These are phyloP conservation scores for Callorhinus ursinus DNA, from an alignment of 2,113 vertebrate species.

Conservation along the genomic window DNA sequence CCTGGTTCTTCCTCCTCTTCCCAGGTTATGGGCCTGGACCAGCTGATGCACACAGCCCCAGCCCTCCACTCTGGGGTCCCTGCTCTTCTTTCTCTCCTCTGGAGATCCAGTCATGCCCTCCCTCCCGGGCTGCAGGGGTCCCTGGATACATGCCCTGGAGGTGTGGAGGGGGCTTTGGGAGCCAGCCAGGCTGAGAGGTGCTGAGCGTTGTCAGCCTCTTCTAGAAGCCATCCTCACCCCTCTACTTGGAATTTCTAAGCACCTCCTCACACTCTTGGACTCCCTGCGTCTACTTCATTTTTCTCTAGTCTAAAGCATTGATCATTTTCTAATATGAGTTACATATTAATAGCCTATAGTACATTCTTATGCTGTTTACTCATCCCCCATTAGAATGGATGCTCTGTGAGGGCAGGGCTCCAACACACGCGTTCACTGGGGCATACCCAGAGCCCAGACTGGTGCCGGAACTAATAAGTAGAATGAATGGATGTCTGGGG, in stretches of 20 bases:
- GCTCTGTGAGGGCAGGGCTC: neutral
- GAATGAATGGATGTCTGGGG: neutral
- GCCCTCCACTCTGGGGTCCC: neutral
- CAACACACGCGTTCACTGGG: neutral
- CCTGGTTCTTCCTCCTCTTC: neutral
- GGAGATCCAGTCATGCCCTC: neutral
- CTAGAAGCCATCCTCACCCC: neutral
- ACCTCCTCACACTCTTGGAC: neutral
- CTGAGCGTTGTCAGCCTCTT: neutral
- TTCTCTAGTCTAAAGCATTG: neutral
- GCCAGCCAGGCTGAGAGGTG: neutral
- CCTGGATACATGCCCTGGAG: neutral
- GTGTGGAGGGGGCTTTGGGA: neutral
- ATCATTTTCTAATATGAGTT: neutral
- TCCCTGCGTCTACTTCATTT: neutral
- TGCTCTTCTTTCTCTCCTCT: neutral
- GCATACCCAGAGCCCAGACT: accelerated
- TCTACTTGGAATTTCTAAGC: neutral
- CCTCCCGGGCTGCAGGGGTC: neutral
- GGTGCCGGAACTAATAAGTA: neutral
- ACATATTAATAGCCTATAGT: neutral
- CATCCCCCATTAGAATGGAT: neutral
- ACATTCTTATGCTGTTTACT: neutral
- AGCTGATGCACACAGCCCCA: neutral
- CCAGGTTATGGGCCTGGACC: neutral